Evolutionary conservation across 2,113 vertebrate genomes (phyloP).

Genomic region (Gobio gobio): DNA sequence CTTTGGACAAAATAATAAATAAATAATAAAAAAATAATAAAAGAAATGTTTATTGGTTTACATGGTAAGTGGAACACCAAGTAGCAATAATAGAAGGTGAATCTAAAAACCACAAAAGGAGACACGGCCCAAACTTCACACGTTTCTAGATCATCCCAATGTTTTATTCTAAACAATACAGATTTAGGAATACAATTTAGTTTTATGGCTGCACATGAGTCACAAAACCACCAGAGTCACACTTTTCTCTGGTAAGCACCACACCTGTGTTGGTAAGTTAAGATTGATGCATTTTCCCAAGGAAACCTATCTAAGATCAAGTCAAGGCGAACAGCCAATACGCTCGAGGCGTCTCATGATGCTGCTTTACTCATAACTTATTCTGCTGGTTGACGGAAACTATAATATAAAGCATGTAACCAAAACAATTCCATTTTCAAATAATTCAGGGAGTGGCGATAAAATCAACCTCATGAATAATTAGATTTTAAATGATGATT

Average conservation of each 20-base stretch:
- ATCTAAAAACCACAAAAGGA: not conserved
- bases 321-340: conserved; percentile 2
- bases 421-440: not conserved
- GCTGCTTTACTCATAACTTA: not conserved
- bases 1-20: not conserved
- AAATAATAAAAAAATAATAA: not conserved
- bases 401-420: not conserved
- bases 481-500: too few species aligned
- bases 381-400: not conserved
- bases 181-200: not conserved
- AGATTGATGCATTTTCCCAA: not conserved
- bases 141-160: not conserved
- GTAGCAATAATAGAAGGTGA: not conserved
- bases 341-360: not conserved
- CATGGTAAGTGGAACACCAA: not conserved
- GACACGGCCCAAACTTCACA: not conserved
- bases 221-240: not conserved
- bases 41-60: not conserved
- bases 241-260: not conserved
- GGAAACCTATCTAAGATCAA: not conserved
- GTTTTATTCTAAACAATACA: not conserved
- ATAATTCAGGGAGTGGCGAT: not conserved
- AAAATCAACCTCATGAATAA: too few species aligned
- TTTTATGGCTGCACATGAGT: not conserved
- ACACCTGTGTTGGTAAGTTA: not conserved